Percentiles rank a stretch among this genome's conserved stretches.
Evolutionary conservation across 2,888 invertebrate species (phyloP).

Genomic region (Nomada lathburiana): DNA sequence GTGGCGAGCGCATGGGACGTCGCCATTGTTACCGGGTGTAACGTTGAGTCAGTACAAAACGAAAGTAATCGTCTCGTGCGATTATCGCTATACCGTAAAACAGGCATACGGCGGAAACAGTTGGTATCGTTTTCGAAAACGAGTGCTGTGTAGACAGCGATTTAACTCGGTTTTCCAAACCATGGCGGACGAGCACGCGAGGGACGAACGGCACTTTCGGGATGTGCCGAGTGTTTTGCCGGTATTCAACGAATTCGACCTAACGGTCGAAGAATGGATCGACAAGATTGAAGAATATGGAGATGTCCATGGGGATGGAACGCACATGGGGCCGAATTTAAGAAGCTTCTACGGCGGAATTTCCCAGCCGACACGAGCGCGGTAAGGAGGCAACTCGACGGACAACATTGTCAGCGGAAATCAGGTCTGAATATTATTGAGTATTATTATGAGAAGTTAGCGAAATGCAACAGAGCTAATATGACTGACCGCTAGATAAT

Average conservation of each 20-base stretch:
- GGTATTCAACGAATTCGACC: not conserved
- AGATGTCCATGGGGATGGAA: not conserved
- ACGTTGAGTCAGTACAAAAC: not conserved
- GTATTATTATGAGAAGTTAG: slow-evolving; percentile 1
- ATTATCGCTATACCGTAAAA: too few species aligned
- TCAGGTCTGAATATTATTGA: slow-evolving; percentile 52
- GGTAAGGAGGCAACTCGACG: not conserved
- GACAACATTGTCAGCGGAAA: not conserved
- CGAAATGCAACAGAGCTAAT: not conserved
- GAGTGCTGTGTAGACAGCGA: not conserved
- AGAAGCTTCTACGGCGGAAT: not conserved
- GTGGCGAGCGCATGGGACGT: not conserved
- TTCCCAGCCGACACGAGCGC: not conserved
- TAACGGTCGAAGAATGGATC: not conserved
- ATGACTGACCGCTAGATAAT: not conserved
- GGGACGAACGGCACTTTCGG: not conserved
- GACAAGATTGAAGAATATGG: not conserved
- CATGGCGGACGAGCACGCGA: not conserved
- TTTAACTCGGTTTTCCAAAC: not conserved
- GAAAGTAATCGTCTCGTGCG: too few species aligned
- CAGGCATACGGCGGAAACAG: too few species aligned
- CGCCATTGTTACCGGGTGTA: not conserved
- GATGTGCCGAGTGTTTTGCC: not conserved
- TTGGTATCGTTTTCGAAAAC: not conserved
- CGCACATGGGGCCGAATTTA: not conserved